Evolutionary conservation across 2,888 invertebrate genomes (phyloP).

Genomic region (Zaprionus bogoriensis): DNA sequence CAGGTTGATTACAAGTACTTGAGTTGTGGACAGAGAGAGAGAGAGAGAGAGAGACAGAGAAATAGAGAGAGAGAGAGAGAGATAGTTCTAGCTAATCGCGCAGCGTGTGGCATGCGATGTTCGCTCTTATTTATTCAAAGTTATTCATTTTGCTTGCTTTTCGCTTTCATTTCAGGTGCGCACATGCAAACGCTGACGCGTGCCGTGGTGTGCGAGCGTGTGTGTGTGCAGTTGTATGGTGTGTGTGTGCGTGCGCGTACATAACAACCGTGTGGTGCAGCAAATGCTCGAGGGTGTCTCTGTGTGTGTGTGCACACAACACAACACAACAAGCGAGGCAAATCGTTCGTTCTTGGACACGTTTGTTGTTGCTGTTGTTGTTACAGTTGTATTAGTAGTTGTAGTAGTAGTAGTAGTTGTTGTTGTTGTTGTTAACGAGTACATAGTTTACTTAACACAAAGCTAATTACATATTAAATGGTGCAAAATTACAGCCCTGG

Average conservation of each 20-base stretch:
- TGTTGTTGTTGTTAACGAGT: constrained; percentile 47
- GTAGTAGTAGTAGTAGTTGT: constrained; percentile 31
- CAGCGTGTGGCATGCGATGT: constrained; percentile 54
- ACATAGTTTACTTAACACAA: constrained; percentile 78
- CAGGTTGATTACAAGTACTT: constrained; percentile 26
- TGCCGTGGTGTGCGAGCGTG: constrained; percentile 17
- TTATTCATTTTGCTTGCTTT: constrained; percentile 40
- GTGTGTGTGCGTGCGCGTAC: constrained; percentile 52
- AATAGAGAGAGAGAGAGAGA: constrained; percentile 11
- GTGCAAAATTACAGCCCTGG: constrained; percentile 82
- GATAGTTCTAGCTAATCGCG: constrained; percentile 17
- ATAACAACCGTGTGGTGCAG: constrained; percentile 37
- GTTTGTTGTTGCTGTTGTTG: constrained; percentile 50
- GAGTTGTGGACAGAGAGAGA: constrained; percentile 18
- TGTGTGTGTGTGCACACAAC: constrained; percentile 22
- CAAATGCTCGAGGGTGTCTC: constrained; percentile 27
- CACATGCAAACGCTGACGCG: constrained; percentile 70
- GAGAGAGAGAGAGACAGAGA: neutral
- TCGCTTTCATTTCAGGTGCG: constrained; percentile 52
- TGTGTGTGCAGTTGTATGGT: constrained; percentile 36
- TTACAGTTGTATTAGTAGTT: constrained; percentile 44
- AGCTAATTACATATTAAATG: constrained; percentile 79
- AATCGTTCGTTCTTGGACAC: constrained; percentile 49
- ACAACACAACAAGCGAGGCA: constrained; percentile 31
- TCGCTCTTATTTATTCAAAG: constrained; percentile 44